Evolutionary conservation across 2,797 vertebrate genomes (phyloP), one percentile per base, ranked within the genome.

Genomic region (Psittacula derbiana): DNA sequence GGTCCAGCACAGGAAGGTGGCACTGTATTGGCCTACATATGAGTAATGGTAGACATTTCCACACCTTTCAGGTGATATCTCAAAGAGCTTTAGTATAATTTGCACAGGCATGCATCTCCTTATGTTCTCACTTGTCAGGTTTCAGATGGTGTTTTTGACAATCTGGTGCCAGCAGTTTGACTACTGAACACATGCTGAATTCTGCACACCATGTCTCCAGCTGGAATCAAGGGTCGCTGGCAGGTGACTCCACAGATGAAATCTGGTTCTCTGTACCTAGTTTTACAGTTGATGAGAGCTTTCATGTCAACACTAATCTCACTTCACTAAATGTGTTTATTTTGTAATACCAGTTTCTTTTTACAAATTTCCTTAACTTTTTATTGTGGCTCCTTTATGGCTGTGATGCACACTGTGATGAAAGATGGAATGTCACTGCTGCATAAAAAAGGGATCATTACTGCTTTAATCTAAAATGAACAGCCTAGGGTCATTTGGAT

Each of bases 271-370:
- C 84, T 86, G 43, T 49, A 93, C 85, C 92, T 96, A 92, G 90
- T 93, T 95, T 96, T 94, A 82, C 71, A 95, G 74, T 88, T 97
- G 96, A 98, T 94, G 94, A 96, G 83, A 90, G 5, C 91, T 88
- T 97, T 93, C 95, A 95, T 92, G 91, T 96, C 93, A 96, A 83
- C 85, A 90, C 90, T 86, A 85, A 96, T 97, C 87, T 94, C 96
- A 97, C 91, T 97, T 97, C 85, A 93, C 94, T 97, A 92, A 95
- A 96, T 89, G 84, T 97, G 94, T 96, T 98, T 97, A 95, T 97
- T 97, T 97, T 94, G 46, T 81, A 75, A 90, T 70, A 65, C 55
- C 92, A 93, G 66, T n/a, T 92, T 95, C 82, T 88, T 90, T 94
- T 96, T 70, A 86, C 73, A 97, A 94, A 96, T 88, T 73, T 89